Conservation (phyloP, 2,888 invertebrate species). For the Standfussiana lucernea region DNA sequence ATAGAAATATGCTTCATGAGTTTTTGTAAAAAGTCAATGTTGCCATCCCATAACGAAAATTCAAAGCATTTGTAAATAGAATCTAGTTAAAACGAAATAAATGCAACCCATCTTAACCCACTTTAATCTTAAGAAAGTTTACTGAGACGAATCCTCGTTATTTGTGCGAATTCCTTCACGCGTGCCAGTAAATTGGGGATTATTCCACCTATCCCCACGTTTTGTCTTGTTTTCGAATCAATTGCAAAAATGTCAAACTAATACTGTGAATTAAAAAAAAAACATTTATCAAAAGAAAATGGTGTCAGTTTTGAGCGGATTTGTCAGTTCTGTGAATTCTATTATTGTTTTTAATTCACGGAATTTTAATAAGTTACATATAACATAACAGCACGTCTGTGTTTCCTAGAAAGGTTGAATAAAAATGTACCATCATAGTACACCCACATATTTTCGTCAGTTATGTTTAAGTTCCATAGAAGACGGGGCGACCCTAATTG, state of each 20-base stretch:
- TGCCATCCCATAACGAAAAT: background rate
- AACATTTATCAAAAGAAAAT: background rate
- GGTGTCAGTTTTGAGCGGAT: background rate
- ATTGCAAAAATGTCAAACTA: background rate
- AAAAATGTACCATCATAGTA: background rate
- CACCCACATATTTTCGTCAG: background rate
- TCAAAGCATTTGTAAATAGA: background rate
- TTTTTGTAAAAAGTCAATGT: background rate
- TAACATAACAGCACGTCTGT: background rate
- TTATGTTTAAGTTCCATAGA: background rate
- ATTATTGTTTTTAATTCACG: background rate
- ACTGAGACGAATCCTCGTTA: slow-evolving; percentile 16
- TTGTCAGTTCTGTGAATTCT: background rate
- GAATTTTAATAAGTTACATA: background rate
- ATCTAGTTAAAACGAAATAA: slow-evolving; percentile 20
- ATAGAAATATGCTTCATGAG: background rate
- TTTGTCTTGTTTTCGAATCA: background rate
- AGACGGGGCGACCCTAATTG: background rate
- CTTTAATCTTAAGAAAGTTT: slow-evolving; percentile 33
- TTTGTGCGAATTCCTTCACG: slow-evolving; percentile 32
- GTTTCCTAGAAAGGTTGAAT: background rate
- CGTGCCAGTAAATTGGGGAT: background rate
- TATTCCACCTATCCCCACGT: background rate
- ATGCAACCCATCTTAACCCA: slow-evolving; percentile 24
- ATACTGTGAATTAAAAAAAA: background rate